Percentiles rank a stretch among this genome's conserved stretches.
Evolutionary conservation across 2,888 invertebrate species (phyloP).

Genomic region (Volucella zonaria): DNA sequence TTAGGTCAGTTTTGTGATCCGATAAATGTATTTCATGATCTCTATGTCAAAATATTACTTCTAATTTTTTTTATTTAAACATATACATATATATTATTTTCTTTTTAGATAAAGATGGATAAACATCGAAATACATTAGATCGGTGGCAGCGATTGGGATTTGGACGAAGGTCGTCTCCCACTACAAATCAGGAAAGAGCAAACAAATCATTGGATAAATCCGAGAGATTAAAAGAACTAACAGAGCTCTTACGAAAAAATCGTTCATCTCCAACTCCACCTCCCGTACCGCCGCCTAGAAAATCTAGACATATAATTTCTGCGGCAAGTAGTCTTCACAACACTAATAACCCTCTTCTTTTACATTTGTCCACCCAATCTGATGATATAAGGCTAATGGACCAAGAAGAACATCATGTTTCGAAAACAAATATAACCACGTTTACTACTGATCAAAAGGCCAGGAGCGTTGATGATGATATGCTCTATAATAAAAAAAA

Average conservation of each 20-base stretch:
- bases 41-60: not conserved
- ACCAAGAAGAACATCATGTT: slow-evolving; percentile 76
- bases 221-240: slow-evolving; percentile 89
- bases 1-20: not conserved
- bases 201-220: slow-evolving; percentile 85
- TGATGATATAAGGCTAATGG: slow-evolving; percentile 77
- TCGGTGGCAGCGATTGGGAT: slow-evolving; percentile 90
- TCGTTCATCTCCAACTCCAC: slow-evolving; percentile 84
- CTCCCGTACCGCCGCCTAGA: slow-evolving; percentile 85
- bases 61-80: not conserved
- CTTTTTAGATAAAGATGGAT: slow-evolving; percentile 81
- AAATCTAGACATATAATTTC: slow-evolving; percentile 81
- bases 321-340: slow-evolving; percentile 83
- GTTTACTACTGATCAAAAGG: not conserved
- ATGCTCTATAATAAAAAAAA: slow-evolving; percentile 8
- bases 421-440: not conserved
- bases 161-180: slow-evolving; percentile 83
- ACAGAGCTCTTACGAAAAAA: slow-evolving; percentile 89
- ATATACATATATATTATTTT: slow-evolving; percentile 17
- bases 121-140: slow-evolving; percentile 88
- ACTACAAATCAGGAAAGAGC: slow-evolving; percentile 75
- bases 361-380: slow-evolving; percentile 62
- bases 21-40: no score
- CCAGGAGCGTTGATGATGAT: no score
- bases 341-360: slow-evolving; percentile 73